A percentile compares a stretch with the other conserved stretches of the same genome.
phyloP scores from a whole-genome alignment of 2,888 invertebrate genomes.

The Augochlorella aurata region DNA sequence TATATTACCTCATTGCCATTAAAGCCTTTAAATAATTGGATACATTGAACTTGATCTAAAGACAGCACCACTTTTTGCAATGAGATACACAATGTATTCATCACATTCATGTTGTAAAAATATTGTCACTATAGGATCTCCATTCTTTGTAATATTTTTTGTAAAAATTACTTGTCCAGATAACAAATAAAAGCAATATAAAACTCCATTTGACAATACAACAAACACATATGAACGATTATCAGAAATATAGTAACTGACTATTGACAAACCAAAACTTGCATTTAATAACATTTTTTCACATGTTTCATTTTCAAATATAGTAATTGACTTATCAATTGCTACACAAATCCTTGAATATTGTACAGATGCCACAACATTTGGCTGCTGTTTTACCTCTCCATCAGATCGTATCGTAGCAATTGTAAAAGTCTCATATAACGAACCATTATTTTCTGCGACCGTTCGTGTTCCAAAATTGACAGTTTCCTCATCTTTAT shows the following conservation, averaged over 20 bases:
- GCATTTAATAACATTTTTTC: slow-evolving; percentile 70
- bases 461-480: slow-evolving; percentile 83
- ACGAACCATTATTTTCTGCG: slow-evolving; percentile 79
- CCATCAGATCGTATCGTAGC: slow-evolving; percentile 78
- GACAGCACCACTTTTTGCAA: slow-evolving; percentile 64
- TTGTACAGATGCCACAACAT: slow-evolving; percentile 68
- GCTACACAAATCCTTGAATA: slow-evolving; percentile 73
- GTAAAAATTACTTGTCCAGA: slow-evolving; percentile 66
- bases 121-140: slow-evolving; percentile 59
- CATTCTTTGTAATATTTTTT: slow-evolving; percentile 55
- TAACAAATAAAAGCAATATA: slow-evolving; percentile 75
- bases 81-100: slow-evolving; percentile 56
- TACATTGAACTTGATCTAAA: slow-evolving; percentile 67
- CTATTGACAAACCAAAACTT: slow-evolving; percentile 73
- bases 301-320: slow-evolving; percentile 76
- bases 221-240: slow-evolving; percentile 73
- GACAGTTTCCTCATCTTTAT: slow-evolving; percentile 83
- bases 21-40: slow-evolving; percentile 60
- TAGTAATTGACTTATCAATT: slow-evolving; percentile 76
- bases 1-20: slow-evolving; percentile 49
- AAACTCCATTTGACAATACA: slow-evolving; percentile 67
- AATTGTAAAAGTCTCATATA: slow-evolving; percentile 83
- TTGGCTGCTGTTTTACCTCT: slow-evolving; percentile 62
- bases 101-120: slow-evolving; percentile 55
- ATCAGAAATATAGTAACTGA: slow-evolving; percentile 72